phyloP scores from a whole-genome alignment of 92 coral and sea anemone species.

The Heteractis magnifica region DNA sequence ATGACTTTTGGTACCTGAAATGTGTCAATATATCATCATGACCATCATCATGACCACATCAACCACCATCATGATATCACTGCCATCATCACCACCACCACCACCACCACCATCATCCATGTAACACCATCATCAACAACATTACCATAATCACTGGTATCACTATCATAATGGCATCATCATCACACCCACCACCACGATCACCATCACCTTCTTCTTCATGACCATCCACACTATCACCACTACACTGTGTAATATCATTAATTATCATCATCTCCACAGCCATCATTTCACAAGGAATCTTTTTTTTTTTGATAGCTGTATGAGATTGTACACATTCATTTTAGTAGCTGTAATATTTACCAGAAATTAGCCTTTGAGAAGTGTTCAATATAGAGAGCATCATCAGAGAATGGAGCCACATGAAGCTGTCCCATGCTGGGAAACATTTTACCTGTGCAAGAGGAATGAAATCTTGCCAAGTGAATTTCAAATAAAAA shows the following conservation, averaged over 20 bases:
- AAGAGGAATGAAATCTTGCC: background rate
- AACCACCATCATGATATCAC: background rate
- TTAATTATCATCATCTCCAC: background rate
- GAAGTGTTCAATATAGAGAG: slow-evolving; percentile 92
- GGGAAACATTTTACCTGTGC: slow-evolving; percentile 89
- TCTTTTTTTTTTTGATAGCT: too few relatives aligned
- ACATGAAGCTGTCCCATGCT: slow-evolving; percentile 80
- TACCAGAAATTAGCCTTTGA: slow-evolving; percentile 98
- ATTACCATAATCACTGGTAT: background rate
- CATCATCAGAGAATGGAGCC: slow-evolving; percentile 98
- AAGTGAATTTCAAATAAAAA: background rate
- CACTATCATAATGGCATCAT: too few relatives aligned
- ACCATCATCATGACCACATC: background rate
- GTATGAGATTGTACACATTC: background rate
- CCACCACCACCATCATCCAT: background rate
- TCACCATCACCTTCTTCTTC: background rate
- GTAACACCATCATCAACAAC: background rate
- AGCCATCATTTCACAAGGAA: background rate
- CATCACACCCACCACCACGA: background rate
- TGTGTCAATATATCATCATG: background rate
- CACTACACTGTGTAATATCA: background rate
- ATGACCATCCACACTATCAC: background rate
- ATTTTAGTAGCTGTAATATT: background rate
- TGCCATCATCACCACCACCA: background rate
- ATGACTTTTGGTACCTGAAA: slow-evolving; percentile 90